Conservation (phyloP, 2,888 invertebrate genomes). For the Anthrax anthrax region DNA sequence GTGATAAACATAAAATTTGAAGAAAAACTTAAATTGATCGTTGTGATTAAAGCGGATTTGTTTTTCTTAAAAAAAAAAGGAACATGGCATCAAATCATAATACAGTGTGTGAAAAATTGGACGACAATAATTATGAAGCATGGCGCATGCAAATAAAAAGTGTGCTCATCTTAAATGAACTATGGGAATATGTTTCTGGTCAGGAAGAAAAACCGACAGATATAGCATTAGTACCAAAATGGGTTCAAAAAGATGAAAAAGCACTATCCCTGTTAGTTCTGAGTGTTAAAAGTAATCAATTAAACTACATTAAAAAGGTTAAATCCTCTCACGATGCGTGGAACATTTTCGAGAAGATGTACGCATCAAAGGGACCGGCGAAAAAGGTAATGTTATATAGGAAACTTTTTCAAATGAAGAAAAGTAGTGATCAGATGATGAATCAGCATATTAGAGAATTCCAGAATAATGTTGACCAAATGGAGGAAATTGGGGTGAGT, state of each 20-base stretch:
- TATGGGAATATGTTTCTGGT: too few relatives aligned
- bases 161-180: conserved; percentile 5
- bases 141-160: conserved; percentile 8
- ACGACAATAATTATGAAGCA: background rate
- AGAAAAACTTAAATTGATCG: too few relatives aligned
- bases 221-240: too few relatives aligned
- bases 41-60: too few relatives aligned
- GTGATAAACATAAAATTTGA: too few relatives aligned
- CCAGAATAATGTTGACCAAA: conserved; percentile 1
- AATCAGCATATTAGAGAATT: conserved; percentile 3
- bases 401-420: conserved; percentile 5
- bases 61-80: too few relatives aligned
- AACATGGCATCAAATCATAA: too few relatives aligned
- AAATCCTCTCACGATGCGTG: conserved; percentile 3
- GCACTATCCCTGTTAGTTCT: conserved; percentile 5
- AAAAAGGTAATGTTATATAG: conserved; percentile 6
- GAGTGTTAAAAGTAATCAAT: conserved; percentile 3
- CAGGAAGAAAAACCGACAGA: too few relatives aligned
- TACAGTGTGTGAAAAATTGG: too few relatives aligned
- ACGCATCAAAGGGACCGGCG: conserved; percentile 4
- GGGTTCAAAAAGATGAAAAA: conserved; percentile 6
- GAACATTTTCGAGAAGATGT: conserved; percentile 4
- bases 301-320: conserved; percentile 5
- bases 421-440: conserved; percentile 1
- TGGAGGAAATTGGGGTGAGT: conserved; percentile 5